These are phyloP conservation scores for Ganaspis brasiliensis DNA, from an alignment of 2,888 invertebrate species.

Conservation along the genomic window DNA sequence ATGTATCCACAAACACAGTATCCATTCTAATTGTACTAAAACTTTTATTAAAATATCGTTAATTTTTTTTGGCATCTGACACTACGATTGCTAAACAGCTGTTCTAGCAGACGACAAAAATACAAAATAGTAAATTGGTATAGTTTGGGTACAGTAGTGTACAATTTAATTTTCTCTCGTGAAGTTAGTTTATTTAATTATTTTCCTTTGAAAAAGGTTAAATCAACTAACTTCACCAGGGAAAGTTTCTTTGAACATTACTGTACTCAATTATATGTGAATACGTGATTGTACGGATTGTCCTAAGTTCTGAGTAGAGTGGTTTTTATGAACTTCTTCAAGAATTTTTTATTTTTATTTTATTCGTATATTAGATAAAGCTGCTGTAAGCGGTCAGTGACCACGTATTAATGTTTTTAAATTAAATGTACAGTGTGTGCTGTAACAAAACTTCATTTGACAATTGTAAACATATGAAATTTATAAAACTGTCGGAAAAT, in stretches of 20 bases:
- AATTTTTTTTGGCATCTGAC: conserved; percentile 3
- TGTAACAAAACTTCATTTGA: neutral
- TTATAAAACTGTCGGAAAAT: neutral
- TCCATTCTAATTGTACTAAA: neutral
- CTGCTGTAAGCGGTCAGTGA: neutral
- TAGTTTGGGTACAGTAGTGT: too few species aligned
- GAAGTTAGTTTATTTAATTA: too few species aligned
- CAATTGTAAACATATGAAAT: conserved; percentile 8
- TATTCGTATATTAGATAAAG: neutral
- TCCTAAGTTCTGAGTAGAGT: too few species aligned
- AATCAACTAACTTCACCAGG: too few species aligned
- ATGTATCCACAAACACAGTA: neutral
- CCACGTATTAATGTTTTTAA: conserved; percentile 5
- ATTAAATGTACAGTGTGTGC: conserved; percentile 7
- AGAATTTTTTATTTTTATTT: conserved; percentile 4
- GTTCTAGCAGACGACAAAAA: conserved; percentile 11
- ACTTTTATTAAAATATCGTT: neutral
- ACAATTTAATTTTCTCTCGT: too few species aligned
- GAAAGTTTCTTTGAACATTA: too few species aligned
- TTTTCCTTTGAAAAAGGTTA: too few species aligned
- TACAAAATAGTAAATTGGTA: too few species aligned
- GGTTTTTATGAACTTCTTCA: neutral
- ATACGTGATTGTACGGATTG: too few species aligned
- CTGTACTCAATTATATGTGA: too few species aligned
- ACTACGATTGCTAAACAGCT: neutral